Conservation (phyloP, 2,797 vertebrate species). For the Loriculus beryllinus region DNA sequence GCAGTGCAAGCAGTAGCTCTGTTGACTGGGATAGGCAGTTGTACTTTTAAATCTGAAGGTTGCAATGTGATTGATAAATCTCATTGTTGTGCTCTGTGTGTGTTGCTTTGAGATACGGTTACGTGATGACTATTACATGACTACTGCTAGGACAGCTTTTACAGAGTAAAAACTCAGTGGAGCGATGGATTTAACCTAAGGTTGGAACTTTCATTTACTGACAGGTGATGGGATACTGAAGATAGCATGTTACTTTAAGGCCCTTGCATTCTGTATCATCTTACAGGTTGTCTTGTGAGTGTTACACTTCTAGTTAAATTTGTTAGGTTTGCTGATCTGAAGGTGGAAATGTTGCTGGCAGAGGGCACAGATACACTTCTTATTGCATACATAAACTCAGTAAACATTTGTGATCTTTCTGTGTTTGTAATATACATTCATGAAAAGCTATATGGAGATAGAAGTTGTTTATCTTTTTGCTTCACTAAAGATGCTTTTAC, state of each 20-base stretch:
- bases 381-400: neutral
- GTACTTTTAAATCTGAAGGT: neutral
- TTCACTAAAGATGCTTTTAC: neutral
- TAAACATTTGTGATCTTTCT: neutral
- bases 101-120: neutral
- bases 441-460: neutral
- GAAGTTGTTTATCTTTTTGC: neutral
- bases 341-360: neutral
- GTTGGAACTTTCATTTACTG: neutral
- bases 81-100: neutral
- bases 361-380: neutral
- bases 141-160: neutral
- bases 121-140: neutral
- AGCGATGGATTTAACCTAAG: neutral
- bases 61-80: neutral
- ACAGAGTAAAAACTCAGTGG: neutral
- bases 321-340: neutral
- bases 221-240: neutral
- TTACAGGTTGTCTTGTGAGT: rapidly evolving
- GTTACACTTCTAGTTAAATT: neutral
- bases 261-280: neutral
- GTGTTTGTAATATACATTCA: neutral
- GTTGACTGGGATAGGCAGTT: neutral
- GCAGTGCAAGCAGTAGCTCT: neutral
- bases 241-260: neutral